These are phyloP conservation scores for Periophthalmodon schlosseri DNA, from an alignment of 2,113 vertebrate species.

Conservation along the genomic window DNA sequence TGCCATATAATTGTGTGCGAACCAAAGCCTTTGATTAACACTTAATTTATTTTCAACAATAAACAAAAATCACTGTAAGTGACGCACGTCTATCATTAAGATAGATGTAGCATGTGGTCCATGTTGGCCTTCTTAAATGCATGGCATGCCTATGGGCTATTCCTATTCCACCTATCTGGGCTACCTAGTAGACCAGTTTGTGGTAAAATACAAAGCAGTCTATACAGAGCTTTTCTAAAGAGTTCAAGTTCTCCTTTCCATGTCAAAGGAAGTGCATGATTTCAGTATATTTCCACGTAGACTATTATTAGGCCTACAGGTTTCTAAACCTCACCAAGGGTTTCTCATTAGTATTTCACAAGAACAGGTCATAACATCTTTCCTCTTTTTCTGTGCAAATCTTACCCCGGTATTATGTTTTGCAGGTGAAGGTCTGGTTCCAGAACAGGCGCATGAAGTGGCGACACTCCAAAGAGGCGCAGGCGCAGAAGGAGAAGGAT, in stretches of 20 bases:
- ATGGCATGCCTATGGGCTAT: no score
- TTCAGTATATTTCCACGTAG: not conserved
- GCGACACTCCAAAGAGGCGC: slow-evolving; percentile 96
- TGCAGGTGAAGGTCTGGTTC: slow-evolving; percentile 96
- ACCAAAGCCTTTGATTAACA: not conserved
- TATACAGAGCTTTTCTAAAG: not conserved
- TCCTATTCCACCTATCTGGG: no score
- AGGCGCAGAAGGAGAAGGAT: slow-evolving; percentile 96
- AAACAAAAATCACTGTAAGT: not conserved
- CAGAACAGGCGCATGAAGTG: slow-evolving; percentile 98
- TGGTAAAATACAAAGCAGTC: no score
- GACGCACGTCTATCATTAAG: no score
- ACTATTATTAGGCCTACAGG: not conserved
- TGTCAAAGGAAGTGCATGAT: not conserved
- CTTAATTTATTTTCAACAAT: not conserved
- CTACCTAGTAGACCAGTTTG: no score
- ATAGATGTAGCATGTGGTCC: no score
- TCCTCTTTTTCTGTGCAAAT: not conserved
- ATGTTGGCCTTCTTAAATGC: no score
- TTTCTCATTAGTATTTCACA: not conserved
- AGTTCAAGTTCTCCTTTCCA: not conserved
- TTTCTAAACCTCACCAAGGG: not conserved
- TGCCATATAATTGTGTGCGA: not conserved
- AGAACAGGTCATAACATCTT: not conserved
- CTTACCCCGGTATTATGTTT: not conserved